phyloP scores from a whole-genome alignment of 2,113 vertebrate species.

The Podarcis cretensis region DNA sequence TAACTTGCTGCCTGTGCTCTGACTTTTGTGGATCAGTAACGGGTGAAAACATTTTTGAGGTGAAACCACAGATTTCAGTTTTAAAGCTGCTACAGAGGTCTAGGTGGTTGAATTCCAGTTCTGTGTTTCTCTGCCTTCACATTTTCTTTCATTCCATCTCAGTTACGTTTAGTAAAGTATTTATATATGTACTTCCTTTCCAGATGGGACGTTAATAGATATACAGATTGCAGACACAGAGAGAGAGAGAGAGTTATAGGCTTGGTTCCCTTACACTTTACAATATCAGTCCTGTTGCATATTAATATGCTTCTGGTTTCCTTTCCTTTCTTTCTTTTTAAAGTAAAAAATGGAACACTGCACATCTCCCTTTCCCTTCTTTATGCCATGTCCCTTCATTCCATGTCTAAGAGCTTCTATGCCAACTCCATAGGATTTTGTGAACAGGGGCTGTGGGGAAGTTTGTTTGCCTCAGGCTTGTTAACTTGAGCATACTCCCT shows the following conservation, averaged over 20 bases:
- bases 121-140: background rate
- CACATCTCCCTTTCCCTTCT: slow-evolving; percentile 60
- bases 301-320: slow-evolving; percentile 74
- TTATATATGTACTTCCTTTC: slow-evolving; percentile 14
- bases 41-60: slow-evolving; percentile 4
- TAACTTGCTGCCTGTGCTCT: slow-evolving; percentile 32
- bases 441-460: slow-evolving; percentile 41
- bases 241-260: slow-evolving; percentile 22
- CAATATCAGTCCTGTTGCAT: slow-evolving; percentile 61
- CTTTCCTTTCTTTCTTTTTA: slow-evolving; percentile 53
- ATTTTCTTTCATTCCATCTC: slow-evolving; percentile 33
- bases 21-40: background rate
- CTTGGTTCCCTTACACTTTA: slow-evolving; percentile 20
- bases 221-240: slow-evolving; percentile 9
- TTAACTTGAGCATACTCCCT: slow-evolving; percentile 68
- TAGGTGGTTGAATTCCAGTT: background rate
- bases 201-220: slow-evolving; percentile 15
- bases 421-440: slow-evolving; percentile 51
- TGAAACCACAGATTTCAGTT: background rate
- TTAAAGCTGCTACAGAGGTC: background rate
- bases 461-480: slow-evolving; percentile 53
- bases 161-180: slow-evolving; percentile 35
- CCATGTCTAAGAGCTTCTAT: slow-evolving; percentile 39
- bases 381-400: background rate
- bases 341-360: slow-evolving; percentile 65